A percentile compares a stretch with the other conserved stretches of the same genome.
These are phyloP conservation scores for Molorchus minor DNA, from an alignment of 2,888 invertebrate species.

Conservation along the genomic window DNA sequence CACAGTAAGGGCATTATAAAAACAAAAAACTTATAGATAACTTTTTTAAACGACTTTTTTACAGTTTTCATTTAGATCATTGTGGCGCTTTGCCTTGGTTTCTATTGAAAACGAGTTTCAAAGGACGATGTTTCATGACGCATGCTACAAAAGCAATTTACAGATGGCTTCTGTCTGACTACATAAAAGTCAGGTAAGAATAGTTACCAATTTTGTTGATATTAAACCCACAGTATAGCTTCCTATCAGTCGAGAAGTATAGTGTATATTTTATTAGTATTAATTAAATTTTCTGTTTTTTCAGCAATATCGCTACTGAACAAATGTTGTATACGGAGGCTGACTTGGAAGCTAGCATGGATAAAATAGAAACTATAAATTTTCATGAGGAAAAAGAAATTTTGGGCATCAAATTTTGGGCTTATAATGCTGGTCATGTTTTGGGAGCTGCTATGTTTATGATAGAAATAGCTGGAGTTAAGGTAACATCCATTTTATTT, in stretches of 20 bases:
- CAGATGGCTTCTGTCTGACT: constrained; percentile 97
- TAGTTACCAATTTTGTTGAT: too few species aligned
- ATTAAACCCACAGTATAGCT: too few species aligned
- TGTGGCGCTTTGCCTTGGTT: constrained; percentile 99
- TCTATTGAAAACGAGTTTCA: constrained; percentile 95
- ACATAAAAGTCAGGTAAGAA: constrained; percentile 83
- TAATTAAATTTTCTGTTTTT: too few species aligned
- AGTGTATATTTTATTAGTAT: too few species aligned
- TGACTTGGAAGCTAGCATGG: constrained; percentile 97
- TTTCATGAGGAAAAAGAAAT: constrained; percentile 99
- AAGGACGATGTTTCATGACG: constrained; percentile 98
- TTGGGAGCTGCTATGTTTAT: constrained; percentile 99
- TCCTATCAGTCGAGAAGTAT: too few species aligned
- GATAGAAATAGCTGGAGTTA: constrained; percentile 99
- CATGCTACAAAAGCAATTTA: constrained; percentile 99
- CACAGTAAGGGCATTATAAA: constrained; percentile 69
- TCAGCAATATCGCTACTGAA: constrained; percentile 95
- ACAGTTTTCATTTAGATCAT: constrained; percentile 98
- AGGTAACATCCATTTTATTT: constrained; percentile 37
- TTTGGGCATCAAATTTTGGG: constrained; percentile 96
- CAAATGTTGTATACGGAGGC: constrained; percentile 98
- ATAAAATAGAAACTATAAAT: constrained; percentile 97
- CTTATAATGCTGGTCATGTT: constrained; percentile 98
- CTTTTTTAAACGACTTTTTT: constrained; percentile 46
- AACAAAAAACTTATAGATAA: neutral